Conservation (phyloP, 2,797 vertebrate genomes). For the Cheirogaleus major region DNA sequence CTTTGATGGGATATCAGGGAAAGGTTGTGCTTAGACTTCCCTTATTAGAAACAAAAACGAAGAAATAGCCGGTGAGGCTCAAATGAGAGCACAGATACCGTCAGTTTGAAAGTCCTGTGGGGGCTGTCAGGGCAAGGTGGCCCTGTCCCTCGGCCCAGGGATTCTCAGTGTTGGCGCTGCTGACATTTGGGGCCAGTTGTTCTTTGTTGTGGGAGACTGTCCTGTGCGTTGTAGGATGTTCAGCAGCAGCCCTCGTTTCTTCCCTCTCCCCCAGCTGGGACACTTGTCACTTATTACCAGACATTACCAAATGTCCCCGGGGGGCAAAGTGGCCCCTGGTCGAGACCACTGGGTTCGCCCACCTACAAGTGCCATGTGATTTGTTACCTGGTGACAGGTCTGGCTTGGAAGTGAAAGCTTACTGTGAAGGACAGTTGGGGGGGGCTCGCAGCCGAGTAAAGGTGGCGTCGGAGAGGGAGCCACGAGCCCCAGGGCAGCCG, state of each 20-base stretch:
- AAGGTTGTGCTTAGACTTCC: background rate
- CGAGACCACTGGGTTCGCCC: background rate
- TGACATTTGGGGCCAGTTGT: background rate
- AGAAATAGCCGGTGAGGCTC: background rate
- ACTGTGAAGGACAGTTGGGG: background rate
- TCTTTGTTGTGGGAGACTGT: background rate
- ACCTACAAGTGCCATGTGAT: background rate
- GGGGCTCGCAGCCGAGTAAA: background rate
- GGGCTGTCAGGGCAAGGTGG: background rate
- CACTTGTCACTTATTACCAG: too few species aligned
- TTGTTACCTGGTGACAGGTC: background rate
- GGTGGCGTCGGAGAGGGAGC: too few species aligned
- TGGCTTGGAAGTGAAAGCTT: background rate
- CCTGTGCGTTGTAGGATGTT: background rate
- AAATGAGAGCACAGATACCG: background rate
- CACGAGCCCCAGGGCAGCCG: background rate
- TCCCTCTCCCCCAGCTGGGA: background rate
- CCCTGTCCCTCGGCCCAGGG: background rate
- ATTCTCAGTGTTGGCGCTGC: background rate
- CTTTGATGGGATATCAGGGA: background rate
- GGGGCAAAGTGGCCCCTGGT: background rate
- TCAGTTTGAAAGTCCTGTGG: accelerated
- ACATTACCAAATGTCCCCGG: background rate
- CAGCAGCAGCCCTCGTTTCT: background rate
- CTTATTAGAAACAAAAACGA: background rate